Evolutionary conservation across 2,888 invertebrate genomes (phyloP).

Genomic region (Lasioglossum marginatum): DNA sequence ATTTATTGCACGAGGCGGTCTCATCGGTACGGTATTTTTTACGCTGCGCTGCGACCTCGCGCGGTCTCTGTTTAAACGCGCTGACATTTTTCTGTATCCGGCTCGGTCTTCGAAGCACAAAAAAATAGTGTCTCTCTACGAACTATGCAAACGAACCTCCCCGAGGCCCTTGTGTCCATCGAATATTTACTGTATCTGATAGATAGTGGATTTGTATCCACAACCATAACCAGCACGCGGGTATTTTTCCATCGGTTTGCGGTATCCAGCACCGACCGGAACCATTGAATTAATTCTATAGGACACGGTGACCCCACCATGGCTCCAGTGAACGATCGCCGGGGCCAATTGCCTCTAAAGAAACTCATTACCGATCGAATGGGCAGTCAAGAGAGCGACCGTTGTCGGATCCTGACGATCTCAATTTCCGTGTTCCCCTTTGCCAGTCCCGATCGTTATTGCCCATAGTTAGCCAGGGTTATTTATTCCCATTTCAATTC

Average conservation of each 20-base stretch:
- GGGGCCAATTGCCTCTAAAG: slow-evolving; percentile 3
- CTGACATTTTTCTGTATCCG: too few relatives aligned
- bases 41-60: too few relatives aligned
- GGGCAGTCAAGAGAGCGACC: neutral
- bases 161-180: too few relatives aligned
- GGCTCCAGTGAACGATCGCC: neutral
- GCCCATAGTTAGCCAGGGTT: neutral
- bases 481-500: slow-evolving; percentile 8
- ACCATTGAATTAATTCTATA: neutral
- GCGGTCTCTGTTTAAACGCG: too few relatives aligned
- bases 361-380: slow-evolving; percentile 4
- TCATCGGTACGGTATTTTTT: too few relatives aligned
- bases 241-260: neutral
- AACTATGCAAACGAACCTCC: too few relatives aligned
- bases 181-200: too few relatives aligned
- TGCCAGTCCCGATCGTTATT: neutral
- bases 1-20: too few relatives aligned
- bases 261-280: neutral
- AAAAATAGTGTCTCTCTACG: too few relatives aligned
- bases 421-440: slow-evolving; percentile 5
- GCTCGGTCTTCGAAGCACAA: too few relatives aligned
- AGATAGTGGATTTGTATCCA: neutral
- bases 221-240: neutral
- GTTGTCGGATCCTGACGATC: neutral
- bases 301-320: neutral